Conservation (phyloP, 2,888 invertebrate genomes). For the Urechis unicinctus region DNA sequence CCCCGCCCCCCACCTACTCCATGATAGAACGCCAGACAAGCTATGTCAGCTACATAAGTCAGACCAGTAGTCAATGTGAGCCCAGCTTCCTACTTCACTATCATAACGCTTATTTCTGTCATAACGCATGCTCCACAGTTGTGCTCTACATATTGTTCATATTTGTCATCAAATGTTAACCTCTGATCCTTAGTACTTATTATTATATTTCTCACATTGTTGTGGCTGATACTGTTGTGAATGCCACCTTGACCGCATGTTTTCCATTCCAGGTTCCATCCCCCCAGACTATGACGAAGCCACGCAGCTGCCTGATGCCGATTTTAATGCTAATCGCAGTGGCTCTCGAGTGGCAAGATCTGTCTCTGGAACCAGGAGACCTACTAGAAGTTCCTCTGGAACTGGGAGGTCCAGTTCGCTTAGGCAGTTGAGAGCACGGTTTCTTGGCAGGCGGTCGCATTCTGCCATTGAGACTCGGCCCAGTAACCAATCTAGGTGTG, state of each 20-base stretch:
- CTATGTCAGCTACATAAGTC: constrained; percentile 23
- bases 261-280: not conserved
- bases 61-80: constrained; percentile 19
- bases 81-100: too few species aligned
- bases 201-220: too few species aligned
- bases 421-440: not conserved
- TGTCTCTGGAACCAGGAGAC: not conserved
- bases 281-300: not conserved
- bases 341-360: not conserved
- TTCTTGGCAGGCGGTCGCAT: not conserved
- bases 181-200: too few species aligned
- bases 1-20: constrained; percentile 24
- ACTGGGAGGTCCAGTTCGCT: not conserved
- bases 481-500: too few species aligned
- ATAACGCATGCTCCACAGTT: too few species aligned
- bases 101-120: too few species aligned
- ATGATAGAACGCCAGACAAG: constrained; percentile 22
- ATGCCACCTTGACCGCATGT: too few species aligned
- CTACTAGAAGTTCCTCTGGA: not conserved
- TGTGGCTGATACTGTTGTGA: too few species aligned
- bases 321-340: not conserved
- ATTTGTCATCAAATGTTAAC: too few species aligned
- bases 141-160: too few species aligned
- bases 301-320: not conserved
- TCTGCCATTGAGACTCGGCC: not conserved